phyloP scores from a whole-genome alignment of 2,888 invertebrate species.

The Bugulina stolonifera region DNA sequence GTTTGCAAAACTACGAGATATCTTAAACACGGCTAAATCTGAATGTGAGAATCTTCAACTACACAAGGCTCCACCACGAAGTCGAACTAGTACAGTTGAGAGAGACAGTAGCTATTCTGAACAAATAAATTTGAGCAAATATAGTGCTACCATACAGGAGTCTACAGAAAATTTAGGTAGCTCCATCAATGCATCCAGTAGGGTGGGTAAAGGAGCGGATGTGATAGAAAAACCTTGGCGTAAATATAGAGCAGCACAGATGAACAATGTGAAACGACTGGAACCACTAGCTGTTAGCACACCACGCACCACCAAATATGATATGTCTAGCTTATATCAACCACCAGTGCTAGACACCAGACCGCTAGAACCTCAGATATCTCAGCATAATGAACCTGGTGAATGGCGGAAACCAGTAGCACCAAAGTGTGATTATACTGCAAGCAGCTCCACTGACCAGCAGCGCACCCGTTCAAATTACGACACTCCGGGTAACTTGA shows the following conservation, averaged over 20 bases:
- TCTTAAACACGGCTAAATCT: slow-evolving; percentile 7
- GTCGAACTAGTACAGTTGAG: background rate
- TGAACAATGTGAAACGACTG: background rate
- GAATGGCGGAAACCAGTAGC: background rate
- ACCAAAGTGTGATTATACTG: background rate
- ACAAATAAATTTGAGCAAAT: background rate
- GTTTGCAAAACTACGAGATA: slow-evolving; percentile 17
- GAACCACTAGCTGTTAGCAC: slow-evolving; percentile 16
- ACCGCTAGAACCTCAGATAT: background rate
- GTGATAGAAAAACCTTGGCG: background rate
- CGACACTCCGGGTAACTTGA: background rate
- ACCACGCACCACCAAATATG: background rate
- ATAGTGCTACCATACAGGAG: background rate
- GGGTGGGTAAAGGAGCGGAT: background rate
- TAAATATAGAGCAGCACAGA: background rate
- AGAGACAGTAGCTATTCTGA: background rate
- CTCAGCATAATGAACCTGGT: background rate
- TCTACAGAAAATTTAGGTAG: background rate
- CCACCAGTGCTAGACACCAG: background rate
- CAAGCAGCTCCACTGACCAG: background rate
- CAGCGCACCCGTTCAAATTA: background rate
- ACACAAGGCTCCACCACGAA: background rate
- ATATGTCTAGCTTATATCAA: background rate
- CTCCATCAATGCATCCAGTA: background rate
- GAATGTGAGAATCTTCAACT: slow-evolving; percentile 22